Percentiles rank a stretch among this genome's conserved stretches.
Conservation (phyloP, 2,113 vertebrate genomes). For the Calonectris borealis region DNA sequence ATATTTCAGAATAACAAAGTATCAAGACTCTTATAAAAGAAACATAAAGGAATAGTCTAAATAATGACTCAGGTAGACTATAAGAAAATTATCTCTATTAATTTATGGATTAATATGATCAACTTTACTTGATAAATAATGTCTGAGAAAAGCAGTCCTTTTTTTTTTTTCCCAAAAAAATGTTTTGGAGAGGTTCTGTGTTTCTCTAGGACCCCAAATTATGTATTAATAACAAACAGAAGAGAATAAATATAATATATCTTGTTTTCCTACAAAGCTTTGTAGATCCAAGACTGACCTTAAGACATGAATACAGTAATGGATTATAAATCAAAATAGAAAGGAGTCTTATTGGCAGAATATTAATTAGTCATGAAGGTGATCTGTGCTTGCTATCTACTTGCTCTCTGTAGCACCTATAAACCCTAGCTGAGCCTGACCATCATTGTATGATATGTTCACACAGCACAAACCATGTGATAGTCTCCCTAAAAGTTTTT, state of each 20-base stretch:
- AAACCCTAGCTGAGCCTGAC: neutral
- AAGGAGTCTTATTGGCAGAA: neutral
- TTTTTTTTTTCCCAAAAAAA: neutral
- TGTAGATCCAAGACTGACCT: neutral
- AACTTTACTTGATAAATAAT: neutral
- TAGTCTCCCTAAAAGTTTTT: neutral
- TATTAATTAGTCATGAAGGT: neutral
- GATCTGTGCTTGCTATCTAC: neutral
- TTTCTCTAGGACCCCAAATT: neutral
- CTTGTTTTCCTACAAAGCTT: neutral
- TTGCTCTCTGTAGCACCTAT: neutral
- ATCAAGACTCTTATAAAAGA: neutral
- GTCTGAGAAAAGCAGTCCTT: neutral
- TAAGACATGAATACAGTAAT: neutral
- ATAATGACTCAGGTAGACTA: neutral
- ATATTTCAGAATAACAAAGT: slow-evolving; percentile 12
- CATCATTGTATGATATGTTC: neutral
- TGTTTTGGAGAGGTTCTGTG: neutral
- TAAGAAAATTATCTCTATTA: neutral
- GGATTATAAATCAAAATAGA: neutral
- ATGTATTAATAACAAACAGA: neutral
- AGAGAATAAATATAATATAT: neutral
- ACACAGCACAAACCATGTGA: neutral
- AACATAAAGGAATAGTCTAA: slow-evolving; percentile 1
- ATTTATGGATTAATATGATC: neutral